Evolutionary conservation across 30 jellyfish, hydroid and myxozoan genomes (phyloP).

Genomic region (Aurelia sp.): DNA sequence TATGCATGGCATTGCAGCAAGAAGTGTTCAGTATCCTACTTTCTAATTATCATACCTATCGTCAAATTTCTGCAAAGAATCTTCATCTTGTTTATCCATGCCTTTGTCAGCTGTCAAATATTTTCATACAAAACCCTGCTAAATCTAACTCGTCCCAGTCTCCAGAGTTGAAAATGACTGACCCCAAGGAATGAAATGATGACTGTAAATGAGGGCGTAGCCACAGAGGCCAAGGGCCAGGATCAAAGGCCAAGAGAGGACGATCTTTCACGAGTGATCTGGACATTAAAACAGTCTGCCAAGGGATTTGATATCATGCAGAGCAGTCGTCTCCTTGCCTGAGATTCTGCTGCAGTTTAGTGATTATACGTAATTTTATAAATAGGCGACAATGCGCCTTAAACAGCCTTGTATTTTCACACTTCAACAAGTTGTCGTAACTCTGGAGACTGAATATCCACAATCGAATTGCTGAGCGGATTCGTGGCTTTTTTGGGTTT

Average conservation of each 20-base stretch:
- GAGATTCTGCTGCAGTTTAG: neutral
- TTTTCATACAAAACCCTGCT: no score
- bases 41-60: no score
- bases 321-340: conserved; percentile 64
- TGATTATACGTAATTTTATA: conserved; percentile 18
- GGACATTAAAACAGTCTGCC: conserved; percentile 45
- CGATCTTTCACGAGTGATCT: conserved; percentile 8
- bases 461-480: conserved; percentile 46
- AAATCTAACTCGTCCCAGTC: no score
- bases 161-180: no score
- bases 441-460: conserved; percentile 75
- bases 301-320: conserved; percentile 53
- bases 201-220: no score
- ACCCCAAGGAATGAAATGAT: no score
- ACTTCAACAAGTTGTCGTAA: conserved; percentile 73
- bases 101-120: no score
- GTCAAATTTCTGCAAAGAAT: no score
- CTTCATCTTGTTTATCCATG: no score
- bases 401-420: conserved; percentile 76
- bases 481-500: conserved; percentile 75
- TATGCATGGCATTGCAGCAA: no score
- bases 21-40: no score
- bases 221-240: conserved; percentile 4
- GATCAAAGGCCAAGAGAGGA: neutral
- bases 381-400: conserved; percentile 72